Percentiles rank a stretch among this genome's conserved stretches.
Conservation (phyloP, 1,140 invertebrate species). For the Zaprionus ghesquierei region DNA sequence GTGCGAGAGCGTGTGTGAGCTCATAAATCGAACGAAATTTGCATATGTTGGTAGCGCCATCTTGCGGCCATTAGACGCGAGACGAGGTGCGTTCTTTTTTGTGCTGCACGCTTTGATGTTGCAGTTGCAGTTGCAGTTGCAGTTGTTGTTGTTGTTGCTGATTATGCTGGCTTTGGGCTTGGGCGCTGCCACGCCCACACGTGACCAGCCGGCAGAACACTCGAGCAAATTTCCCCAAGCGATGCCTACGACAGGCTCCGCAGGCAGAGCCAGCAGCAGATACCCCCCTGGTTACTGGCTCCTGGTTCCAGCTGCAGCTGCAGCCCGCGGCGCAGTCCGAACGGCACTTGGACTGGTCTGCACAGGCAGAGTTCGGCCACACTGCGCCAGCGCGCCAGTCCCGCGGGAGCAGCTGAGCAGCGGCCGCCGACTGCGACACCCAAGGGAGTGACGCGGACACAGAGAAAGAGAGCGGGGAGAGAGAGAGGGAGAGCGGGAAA, state of each 20-base stretch:
- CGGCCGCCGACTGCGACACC: constrained; percentile 20
- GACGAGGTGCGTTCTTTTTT: constrained; percentile 35
- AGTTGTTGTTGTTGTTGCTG: constrained; percentile 43
- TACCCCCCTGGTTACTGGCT: not conserved
- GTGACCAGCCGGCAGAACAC: constrained; percentile 55
- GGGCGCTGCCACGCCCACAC: constrained; percentile 40
- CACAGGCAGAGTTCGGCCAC: constrained; percentile 20
- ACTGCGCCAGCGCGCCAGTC: constrained; percentile 42
- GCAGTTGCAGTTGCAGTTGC: constrained; percentile 30
- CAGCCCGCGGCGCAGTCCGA: not conserved
- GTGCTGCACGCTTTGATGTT: constrained; percentile 22
- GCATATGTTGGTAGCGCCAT: constrained; percentile 71
- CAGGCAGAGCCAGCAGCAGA: constrained; percentile 20
- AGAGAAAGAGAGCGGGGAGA: not conserved
- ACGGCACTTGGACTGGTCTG: constrained; percentile 21
- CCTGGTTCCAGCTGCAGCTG: not conserved
- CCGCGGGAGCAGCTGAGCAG: constrained; percentile 27
- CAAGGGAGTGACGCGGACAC: not conserved
- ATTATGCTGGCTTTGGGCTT: constrained; percentile 42
- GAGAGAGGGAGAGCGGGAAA: not conserved
- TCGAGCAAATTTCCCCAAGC: constrained; percentile 75
- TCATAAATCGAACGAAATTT: constrained; percentile 77
- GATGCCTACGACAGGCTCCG: constrained; percentile 57
- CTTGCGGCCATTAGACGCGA: constrained; percentile 60
- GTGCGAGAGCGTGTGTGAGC: constrained; percentile 11